Conservation (phyloP, 2,888 invertebrate genomes). For the Rotaria socialis region DNA sequence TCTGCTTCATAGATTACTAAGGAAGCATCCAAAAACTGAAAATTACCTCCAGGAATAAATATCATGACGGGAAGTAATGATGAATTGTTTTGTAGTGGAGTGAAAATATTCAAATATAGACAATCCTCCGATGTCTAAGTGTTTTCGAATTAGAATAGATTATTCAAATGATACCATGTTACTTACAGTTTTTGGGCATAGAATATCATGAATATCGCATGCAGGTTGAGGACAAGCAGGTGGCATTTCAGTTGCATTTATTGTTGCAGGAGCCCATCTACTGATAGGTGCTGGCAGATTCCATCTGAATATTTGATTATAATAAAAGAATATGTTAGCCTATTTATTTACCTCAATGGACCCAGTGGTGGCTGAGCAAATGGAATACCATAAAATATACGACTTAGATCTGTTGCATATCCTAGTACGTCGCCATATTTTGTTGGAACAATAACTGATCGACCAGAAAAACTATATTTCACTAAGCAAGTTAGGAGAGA, state of each 20-base stretch:
- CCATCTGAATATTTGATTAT: slow-evolving; percentile 4
- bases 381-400: too few species aligned
- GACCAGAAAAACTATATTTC: too few species aligned
- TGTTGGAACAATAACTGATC: too few species aligned
- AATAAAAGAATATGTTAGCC: too few species aligned
- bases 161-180: too few species aligned
- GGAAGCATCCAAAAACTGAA: slow-evolving; percentile 52
- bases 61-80: slow-evolving; percentile 52
- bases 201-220: slow-evolving; percentile 47
- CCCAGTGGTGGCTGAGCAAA: too few species aligned
- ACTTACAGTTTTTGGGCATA: too few species aligned
- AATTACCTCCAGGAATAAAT: slow-evolving; percentile 58
- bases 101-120: slow-evolving; percentile 49
- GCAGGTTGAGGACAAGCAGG: slow-evolving; percentile 52
- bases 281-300: slow-evolving; percentile 49
- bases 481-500: too few species aligned
- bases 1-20: slow-evolving; percentile 55
- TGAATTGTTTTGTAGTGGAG: slow-evolving; percentile 47
- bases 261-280: slow-evolving; percentile 49
- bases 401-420: too few species aligned
- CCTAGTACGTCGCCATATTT: too few species aligned
- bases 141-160: not conserved
- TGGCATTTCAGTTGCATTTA: slow-evolving; percentile 49
- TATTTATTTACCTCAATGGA: too few species aligned
- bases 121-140: slow-evolving; percentile 48